Conservation (phyloP, 1,140 invertebrate genomes). For the Saxidomus purpurata region DNA sequence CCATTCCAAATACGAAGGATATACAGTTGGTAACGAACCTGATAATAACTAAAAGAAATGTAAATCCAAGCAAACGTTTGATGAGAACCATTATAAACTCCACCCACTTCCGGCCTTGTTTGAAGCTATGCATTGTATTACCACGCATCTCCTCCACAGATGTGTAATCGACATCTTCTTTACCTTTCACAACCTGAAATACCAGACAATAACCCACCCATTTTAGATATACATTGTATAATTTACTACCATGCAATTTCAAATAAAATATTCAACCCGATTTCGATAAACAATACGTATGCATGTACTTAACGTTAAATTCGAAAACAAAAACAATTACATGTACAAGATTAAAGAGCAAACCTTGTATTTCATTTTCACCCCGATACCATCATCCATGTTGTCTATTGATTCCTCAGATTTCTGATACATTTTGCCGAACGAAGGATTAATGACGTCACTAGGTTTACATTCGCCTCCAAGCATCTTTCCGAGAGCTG, state of each 20-base stretch:
- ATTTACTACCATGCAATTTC: no score
- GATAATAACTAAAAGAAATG: constrained; percentile 81
- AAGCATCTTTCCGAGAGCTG: constrained; percentile 6
- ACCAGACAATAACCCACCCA: no score
- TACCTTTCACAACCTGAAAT: constrained; percentile 66
- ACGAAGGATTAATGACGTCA: constrained; percentile 13
- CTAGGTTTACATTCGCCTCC: constrained; percentile 42
- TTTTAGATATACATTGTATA: no score
- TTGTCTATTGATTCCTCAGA: background rate
- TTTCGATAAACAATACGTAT: no score
- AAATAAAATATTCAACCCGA: no score
- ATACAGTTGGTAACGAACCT: no score
- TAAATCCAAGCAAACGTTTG: constrained; percentile 80
- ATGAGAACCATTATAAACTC: constrained; percentile 74
- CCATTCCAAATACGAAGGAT: no score
- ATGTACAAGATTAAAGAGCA: no score
- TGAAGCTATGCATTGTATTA: constrained; percentile 80
- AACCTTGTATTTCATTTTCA: constrained; percentile 63
- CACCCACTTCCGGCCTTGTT: constrained; percentile 70
- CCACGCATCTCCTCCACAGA: constrained; percentile 79
- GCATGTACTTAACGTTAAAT: no score
- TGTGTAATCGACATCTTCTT: constrained; percentile 74
- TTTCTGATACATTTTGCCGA: constrained; percentile 47
- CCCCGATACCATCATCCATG: constrained; percentile 56
- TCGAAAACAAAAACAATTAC: no score